Base-by-base conservation (phyloP, 2,113 vertebrate genomes). In the Eudyptes chrysolophus region DNA sequence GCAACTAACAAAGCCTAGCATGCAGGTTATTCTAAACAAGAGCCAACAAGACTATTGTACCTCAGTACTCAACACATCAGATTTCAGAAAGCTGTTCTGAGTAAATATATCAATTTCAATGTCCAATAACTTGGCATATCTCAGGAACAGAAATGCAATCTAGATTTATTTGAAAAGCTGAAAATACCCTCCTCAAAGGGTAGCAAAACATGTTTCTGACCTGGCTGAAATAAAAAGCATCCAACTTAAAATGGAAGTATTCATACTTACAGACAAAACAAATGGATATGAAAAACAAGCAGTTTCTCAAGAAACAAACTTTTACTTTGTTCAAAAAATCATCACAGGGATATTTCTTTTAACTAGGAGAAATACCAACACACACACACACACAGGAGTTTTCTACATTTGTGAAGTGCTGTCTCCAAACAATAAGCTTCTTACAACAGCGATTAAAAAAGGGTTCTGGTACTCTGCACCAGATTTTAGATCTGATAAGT, bases 361-460 rank as follows among this genome's bases (percentile, higher is more conserved):
- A 69, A 74, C 66, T 11, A 5, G 19, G 9, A 66, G 9, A 79
- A 84, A 38, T 42, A 64, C 16, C 11, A 88, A 48, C 10, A 19
- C 11, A 57, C 8, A 52, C 8, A 40, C 7, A 52, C 8, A 40
- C 7, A 21, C 0, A 25, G 4, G 1, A 5, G 3, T 46, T 34
- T 76, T 52, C 32, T 13, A 25, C 17, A 13, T 38, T 51, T 82
- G 13, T 66, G 22, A 93, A 83, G 34, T n/a, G n/a, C n/a, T 51
- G 29, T 32, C 52, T 88, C 57, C n/a, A 57, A 42, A 60, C 25
- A 81, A 8, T 7, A 44, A 26, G 7, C 8, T 71, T 66, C 27
- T 65, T 16, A 7, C 24, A 81, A 68, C 5, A 36, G 6, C 11
- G 14, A 68, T 48, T 64, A 38, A 26, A 13, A 32, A 30, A 14